A percentile compares a stretch with the other conserved stretches of the same genome.
phyloP scores from a whole-genome alignment of 2,888 invertebrate genomes.

The Diplazon laetatorius region DNA sequence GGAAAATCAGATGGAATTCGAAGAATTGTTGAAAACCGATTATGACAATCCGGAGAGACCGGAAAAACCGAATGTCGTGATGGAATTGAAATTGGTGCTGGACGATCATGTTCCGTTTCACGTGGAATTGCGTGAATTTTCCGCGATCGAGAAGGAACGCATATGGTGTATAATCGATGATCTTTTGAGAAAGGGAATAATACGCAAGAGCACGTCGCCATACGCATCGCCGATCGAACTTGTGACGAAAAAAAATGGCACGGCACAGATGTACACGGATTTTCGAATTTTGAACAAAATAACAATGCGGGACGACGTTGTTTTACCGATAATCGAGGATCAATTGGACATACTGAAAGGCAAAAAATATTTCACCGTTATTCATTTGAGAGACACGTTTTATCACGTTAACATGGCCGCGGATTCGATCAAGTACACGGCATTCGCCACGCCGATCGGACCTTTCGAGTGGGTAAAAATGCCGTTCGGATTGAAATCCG shows the following conservation, averaged over 20 bases:
- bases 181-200: conserved; percentile 47
- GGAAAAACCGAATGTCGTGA: conserved; percentile 42
- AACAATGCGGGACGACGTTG: conserved; percentile 42
- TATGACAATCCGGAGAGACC: conserved; percentile 46
- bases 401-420: conserved; percentile 16
- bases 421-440: conserved; percentile 35
- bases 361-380: conserved; percentile 49
- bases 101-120: conserved; percentile 48
- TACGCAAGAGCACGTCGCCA: conserved; percentile 46
- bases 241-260: conserved; percentile 58
- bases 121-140: conserved; percentile 39
- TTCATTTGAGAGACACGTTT: conserved; percentile 47
- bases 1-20: conserved; percentile 7
- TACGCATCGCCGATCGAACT: conserved; percentile 50
- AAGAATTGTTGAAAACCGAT: conserved; percentile 40
- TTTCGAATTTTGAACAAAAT: conserved; percentile 50
- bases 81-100: conserved; percentile 45
- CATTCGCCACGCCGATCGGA: conserved; percentile 40
- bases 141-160: conserved; percentile 49
- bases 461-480: conserved; percentile 40
- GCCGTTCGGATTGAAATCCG: conserved; percentile 41
- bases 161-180: conserved; percentile 35
- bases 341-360: conserved; percentile 37
- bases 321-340: conserved; percentile 54
- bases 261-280: conserved; percentile 59